Evolutionary conservation across 2,113 vertebrate species (phyloP).

Genomic region (zebrafish (Danio rerio)): GRCz12tu NC_133181.1:28401501-28402000

Average conservation of each 20-base stretch:
- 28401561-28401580: slow-evolving; percentile 4
- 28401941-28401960: slow-evolving; percentile 19
- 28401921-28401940: slow-evolving; percentile 1
- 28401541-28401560: slow-evolving; percentile 5
- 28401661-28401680: slow-evolving; percentile 20
- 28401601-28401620: slow-evolving; percentile 9
- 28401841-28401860: neutral
- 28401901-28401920: neutral
- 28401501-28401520: slow-evolving; percentile 29
- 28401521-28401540: slow-evolving; percentile 23
- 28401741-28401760: slow-evolving; percentile 41
- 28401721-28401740: slow-evolving; percentile 49
- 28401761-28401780: slow-evolving; percentile 28
- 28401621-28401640: slow-evolving; percentile 38
- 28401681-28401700: slow-evolving; percentile 50
- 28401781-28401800: slow-evolving; percentile 40
- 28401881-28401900: neutral
- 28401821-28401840: slow-evolving; percentile 21
- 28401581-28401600: neutral
- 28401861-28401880: neutral
- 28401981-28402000: slow-evolving; percentile 6
- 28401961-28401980: slow-evolving; percentile 7
- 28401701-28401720: slow-evolving; percentile 52
- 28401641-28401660: slow-evolving; percentile 21
- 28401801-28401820: slow-evolving; percentile 23